phyloP scores from a whole-genome alignment of 2,113 vertebrate genomes.

The Hippolais icterina region DNA sequence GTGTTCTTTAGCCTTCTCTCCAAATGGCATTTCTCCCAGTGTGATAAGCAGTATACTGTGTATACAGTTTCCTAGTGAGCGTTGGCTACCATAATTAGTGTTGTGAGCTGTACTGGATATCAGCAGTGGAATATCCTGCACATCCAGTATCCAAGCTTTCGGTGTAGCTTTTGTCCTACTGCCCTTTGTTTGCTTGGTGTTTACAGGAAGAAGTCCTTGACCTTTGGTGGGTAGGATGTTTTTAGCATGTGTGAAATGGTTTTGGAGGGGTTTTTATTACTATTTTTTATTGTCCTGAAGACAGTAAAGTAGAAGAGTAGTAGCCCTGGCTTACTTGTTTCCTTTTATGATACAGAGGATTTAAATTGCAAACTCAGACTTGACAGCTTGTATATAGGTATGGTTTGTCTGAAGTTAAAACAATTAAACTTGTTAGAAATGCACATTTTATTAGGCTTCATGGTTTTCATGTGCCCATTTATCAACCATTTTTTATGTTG shows the following conservation, averaged over 20 bases:
- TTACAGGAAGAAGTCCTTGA: slow-evolving; percentile 19
- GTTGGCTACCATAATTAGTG: neutral
- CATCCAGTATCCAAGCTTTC: neutral
- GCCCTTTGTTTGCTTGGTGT: neutral
- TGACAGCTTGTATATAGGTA: neutral
- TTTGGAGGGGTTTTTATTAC: neutral
- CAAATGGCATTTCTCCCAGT: neutral
- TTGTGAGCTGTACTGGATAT: neutral
- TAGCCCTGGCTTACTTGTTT: neutral
- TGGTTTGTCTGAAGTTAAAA: neutral
- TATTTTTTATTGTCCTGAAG: neutral
- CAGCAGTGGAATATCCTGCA: neutral
- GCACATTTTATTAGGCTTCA: neutral
- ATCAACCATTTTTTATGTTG: neutral
- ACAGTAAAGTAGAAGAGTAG: neutral
- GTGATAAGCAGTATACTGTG: neutral
- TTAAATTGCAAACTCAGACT: neutral
- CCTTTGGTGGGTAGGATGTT: slow-evolving; percentile 4
- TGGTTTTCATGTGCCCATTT: neutral
- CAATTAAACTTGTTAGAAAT: neutral
- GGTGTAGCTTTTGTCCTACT: neutral
- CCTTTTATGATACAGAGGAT: neutral
- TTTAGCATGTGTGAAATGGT: neutral
- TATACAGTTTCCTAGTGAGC: neutral
- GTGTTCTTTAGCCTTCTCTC: neutral